Conservation (phyloP, 2,113 vertebrate genomes). For the Xenopus laevis region DNA sequence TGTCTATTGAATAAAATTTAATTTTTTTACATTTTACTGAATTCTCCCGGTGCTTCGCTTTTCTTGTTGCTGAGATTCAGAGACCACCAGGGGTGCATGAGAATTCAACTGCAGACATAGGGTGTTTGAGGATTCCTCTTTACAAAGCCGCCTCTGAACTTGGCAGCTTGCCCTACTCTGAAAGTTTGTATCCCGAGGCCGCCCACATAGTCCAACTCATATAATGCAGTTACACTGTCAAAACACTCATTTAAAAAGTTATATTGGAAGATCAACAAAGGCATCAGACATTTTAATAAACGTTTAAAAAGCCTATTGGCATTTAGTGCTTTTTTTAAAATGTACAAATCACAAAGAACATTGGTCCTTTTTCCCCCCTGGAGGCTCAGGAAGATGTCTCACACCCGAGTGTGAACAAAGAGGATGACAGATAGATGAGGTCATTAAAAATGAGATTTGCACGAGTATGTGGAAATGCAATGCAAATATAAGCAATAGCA, state of each 20-base stretch:
- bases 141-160: slow-evolving; percentile 14
- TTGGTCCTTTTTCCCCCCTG: neutral
- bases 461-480: no score
- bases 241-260: slow-evolving; percentile 11
- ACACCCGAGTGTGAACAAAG: no score
- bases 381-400: no score
- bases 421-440: no score
- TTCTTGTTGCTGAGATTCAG: neutral
- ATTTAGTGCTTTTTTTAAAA: neutral
- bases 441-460: no score
- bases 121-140: slow-evolving; percentile 18
- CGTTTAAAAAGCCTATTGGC: no score
- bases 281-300: no score
- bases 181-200: slow-evolving; percentile 28
- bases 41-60: no score
- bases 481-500: no score
- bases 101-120: slow-evolving; percentile 3
- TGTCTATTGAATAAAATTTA: no score
- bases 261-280: no score
- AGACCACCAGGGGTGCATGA: slow-evolving; percentile 22
- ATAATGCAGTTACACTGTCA: slow-evolving; percentile 25
- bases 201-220: slow-evolving; percentile 28
- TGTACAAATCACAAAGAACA: neutral
- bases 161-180: slow-evolving; percentile 14
- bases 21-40: no score